Evolutionary conservation across 2,888 invertebrate genomes (phyloP), one percentile per base, ranked within the genome.

Genomic region (Philonicus albiceps): DNA sequence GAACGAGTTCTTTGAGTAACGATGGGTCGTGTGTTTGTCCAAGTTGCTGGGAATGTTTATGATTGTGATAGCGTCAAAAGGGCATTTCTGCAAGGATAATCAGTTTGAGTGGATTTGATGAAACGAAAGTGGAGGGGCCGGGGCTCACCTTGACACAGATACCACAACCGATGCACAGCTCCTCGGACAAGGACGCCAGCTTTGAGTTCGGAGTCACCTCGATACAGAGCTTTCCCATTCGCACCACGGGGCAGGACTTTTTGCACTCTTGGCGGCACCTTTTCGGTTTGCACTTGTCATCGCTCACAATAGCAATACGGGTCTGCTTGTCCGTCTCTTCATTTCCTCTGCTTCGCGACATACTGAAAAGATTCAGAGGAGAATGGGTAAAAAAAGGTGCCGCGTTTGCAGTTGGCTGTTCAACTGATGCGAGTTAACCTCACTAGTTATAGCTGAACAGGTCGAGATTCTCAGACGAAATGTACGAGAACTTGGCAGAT

Each of bases 191-290:
- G 73, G 96, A 95, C 55, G 99, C 98, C 89, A 99, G 98, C 93
- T 99, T 99, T 90, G 97, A 98, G 90, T 97, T 97, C 13, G 98
- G 96, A 74, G 96, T 95, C 72, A 99, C 99, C 94, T 99, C 99
- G 90, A 99, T 99, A 92, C 99, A 99, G 64, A 99, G 95, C 93
- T 99, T 99, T 91, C 99, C 99, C 98, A 99, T 99, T 89, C 99
- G 95, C 88, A 99, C 99, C 86, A 99, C 99, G 0, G 99, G 99
- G 93, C 99, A 99, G 85, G 98, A 97, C 91, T 98, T 97, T 92
- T 99, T 99, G 93, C 99, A 99, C 91, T 99, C 99, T 92, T 99
- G 99, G 86, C 98, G 95, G 93, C 99, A 99, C 94, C 99, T 95
- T 93, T 99, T 99, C 1, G 99, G 99, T 92, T 99, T 99, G 93